Base-by-base conservation (phyloP, 2,797 vertebrate species). In the Helostoma temminkii region DNA sequence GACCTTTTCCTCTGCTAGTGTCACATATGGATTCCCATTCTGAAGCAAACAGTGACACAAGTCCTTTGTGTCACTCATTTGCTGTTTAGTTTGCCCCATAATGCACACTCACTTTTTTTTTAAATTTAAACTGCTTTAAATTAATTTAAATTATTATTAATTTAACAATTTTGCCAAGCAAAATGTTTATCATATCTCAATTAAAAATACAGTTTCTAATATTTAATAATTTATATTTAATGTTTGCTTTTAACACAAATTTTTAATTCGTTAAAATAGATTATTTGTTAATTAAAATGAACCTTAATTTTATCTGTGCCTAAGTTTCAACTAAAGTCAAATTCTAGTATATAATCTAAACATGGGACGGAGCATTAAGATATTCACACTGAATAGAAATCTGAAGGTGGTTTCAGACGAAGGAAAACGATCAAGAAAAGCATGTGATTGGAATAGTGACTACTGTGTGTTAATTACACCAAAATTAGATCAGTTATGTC, bases 1-100 rank as follows among this genome's bases (percentile, higher is more conserved):
- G 91, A 88, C 61, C 66, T 71, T 75, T 71, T 72, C 73, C 64
- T 76, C 69, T 32, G 53, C 6, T 9, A 82, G 76, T 78, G 60
- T 61, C 57, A 37, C 66, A 76, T 80, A 80, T 72, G 54, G 63
- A 83, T 89, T 87, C 84, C 59, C 73, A 79, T 82, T 84, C 50
- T 0, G 8, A 62, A 84, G 79, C 71, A 68, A 72, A 55, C 46
- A 8, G 56, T 85, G 84, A 89, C 85, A 76, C 69, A 53, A 79
- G 53, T 24, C 62, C 68, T 82, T 71, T 79, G 52, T 79, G 81
- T 84, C 82, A 71, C 57, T 76, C 52, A 74, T 66, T 60, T 58
- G 34, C 76, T 34, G 52, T 83, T 87, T 81, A 66, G 76, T 78
- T 83, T 81, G 69, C 77, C 71, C 57, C 68, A 74, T 78, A n/a